Percentiles rank a stretch among this genome's conserved stretches.
These are phyloP conservation scores for Arctopsyche grandis DNA, from an alignment of 1,140 invertebrate genomes.

Conservation along the genomic window DNA sequence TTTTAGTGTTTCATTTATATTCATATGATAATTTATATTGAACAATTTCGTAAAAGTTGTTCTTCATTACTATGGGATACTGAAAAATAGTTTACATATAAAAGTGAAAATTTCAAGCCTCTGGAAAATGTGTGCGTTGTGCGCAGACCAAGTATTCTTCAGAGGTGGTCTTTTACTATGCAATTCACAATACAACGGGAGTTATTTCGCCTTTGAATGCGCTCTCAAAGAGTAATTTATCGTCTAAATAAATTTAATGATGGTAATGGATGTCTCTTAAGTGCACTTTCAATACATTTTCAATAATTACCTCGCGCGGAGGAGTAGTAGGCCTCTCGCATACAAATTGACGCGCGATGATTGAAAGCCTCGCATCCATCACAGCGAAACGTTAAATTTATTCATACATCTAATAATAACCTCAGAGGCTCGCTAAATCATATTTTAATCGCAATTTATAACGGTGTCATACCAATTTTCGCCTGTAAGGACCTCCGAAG, in stretches of 20 bases:
- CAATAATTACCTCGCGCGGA: background rate
- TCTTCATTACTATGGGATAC: too few relatives aligned
- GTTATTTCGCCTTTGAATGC: conserved; percentile 25
- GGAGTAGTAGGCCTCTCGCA: background rate
- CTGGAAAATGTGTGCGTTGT: background rate
- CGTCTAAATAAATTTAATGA: conserved; percentile 24
- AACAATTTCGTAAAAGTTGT: too few relatives aligned
- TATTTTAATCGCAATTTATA: too few relatives aligned
- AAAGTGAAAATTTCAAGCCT: background rate
- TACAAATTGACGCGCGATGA: conserved; percentile 4
- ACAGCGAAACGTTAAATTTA: conserved; percentile 1
- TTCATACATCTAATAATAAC: background rate
- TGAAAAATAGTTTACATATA: too few relatives aligned
- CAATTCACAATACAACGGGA: conserved; percentile 24
- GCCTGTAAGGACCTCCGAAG: too few relatives aligned
- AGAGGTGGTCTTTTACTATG: conserved; percentile 19
- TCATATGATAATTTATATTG: too few relatives aligned
- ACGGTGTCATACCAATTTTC: too few relatives aligned
- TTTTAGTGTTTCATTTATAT: too few relatives aligned
- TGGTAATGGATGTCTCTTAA: conserved; percentile 18
- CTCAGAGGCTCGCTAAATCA: too few relatives aligned
- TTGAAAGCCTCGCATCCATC: background rate
- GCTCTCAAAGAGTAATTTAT: conserved; percentile 14
- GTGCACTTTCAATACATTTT: background rate
- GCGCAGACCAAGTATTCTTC: background rate